phyloP scores from a whole-genome alignment of 2,888 invertebrate species.

The Hyppa rectilinea region DNA sequence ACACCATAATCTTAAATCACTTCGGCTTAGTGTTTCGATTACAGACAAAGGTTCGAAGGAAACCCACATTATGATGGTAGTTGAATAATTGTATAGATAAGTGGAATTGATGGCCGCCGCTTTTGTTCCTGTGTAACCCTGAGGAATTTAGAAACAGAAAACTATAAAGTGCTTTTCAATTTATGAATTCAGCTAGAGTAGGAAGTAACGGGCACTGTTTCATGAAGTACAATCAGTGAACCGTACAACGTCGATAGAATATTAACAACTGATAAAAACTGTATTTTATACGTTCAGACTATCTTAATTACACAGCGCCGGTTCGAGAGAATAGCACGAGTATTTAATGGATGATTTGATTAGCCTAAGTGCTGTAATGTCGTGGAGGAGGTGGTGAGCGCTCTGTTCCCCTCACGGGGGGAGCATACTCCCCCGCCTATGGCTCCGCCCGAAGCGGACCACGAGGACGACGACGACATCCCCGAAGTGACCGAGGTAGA shows the following conservation, averaged over 20 bases:
- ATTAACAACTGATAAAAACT: constrained; percentile 54
- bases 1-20: constrained; percentile 90
- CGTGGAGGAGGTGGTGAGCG: no score
- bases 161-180: constrained; percentile 13
- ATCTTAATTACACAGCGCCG: constrained; percentile 48
- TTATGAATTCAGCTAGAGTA: constrained; percentile 2
- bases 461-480: no score
- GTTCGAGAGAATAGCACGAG: constrained; percentile 23
- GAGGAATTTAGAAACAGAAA: constrained; percentile 27
- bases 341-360: constrained; percentile 54
- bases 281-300: constrained; percentile 45
- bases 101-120: constrained; percentile 83
- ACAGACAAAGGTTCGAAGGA: constrained; percentile 89
- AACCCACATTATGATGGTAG: constrained; percentile 89
- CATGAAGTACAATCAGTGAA: constrained; percentile 28
- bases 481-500: no score
- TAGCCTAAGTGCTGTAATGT: constrained; percentile 44
- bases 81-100: constrained; percentile 90
- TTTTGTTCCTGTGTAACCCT: constrained; percentile 66
- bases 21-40: constrained; percentile 90
- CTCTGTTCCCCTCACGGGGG: no score
- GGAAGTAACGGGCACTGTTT: constrained; percentile 13
- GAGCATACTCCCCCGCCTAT: no score
- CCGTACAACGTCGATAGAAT: constrained; percentile 48
- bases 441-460: no score